Percentiles rank a stretch among this genome's conserved stretches.
phyloP scores from a whole-genome alignment of 2,113 vertebrate genomes.

The Cathartes aura region DNA sequence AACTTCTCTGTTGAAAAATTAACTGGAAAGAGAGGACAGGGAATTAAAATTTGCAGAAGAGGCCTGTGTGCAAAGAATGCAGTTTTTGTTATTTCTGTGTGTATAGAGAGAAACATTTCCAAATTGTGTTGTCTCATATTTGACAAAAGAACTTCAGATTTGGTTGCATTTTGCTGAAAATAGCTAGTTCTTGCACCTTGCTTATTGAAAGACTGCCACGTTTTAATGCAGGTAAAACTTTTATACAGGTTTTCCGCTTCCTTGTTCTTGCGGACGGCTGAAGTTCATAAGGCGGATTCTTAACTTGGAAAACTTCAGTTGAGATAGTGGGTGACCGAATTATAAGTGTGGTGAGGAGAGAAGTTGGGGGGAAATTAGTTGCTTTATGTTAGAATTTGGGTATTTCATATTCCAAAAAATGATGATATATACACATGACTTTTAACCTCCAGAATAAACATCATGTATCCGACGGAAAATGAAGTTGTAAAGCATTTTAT shows the following conservation, averaged over 20 bases:
- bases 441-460: background rate
- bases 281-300: background rate
- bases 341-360: background rate
- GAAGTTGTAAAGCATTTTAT: background rate
- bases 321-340: background rate
- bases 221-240: background rate
- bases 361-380: background rate
- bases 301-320: background rate
- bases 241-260: background rate
- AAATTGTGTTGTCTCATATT: background rate
- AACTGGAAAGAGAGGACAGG: background rate
- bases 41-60: background rate
- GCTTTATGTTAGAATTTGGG: background rate
- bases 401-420: background rate
- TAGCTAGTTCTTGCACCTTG: background rate
- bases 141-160: background rate
- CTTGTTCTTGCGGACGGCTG: background rate
- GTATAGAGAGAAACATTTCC: background rate
- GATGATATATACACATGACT: background rate
- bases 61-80: background rate
- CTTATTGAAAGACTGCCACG: background rate
- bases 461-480: background rate
- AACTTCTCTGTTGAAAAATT: background rate
- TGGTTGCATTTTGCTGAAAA: background rate
- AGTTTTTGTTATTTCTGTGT: background rate